Conservation (phyloP, 2,797 vertebrate genomes). For the Sebastolobus altivelis region DNA sequence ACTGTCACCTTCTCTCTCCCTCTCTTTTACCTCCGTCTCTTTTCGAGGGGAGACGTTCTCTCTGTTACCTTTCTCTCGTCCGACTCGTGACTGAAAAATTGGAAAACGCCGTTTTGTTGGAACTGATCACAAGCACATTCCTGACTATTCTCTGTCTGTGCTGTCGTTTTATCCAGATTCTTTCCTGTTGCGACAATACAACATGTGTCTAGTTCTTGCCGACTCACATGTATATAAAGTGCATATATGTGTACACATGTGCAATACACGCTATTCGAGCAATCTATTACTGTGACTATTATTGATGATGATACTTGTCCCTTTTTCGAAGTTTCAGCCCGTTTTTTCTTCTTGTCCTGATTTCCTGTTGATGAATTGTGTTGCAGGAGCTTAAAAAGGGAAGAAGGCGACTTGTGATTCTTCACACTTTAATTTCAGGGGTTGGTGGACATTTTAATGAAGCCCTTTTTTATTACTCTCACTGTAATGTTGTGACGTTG, state of each 20-base stretch:
- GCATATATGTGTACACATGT: conserved; percentile 87
- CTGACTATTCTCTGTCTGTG: conserved; percentile 73
- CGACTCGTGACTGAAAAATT: conserved; percentile 67
- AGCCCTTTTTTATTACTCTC: conserved; percentile 73
- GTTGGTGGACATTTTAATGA: conserved; percentile 73
- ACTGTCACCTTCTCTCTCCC: conserved; percentile 35
- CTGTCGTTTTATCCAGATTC: conserved; percentile 72
- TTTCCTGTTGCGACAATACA: conserved; percentile 77
- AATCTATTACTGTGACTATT: conserved; percentile 89
- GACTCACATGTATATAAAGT: conserved; percentile 86
- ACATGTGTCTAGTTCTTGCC: conserved; percentile 77
- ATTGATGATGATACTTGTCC: conserved; percentile 79
- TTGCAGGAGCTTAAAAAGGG: conserved; percentile 78
- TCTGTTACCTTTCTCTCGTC: conserved; percentile 52
- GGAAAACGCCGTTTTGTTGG: conserved; percentile 60
- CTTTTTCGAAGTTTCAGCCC: conserved; percentile 68
- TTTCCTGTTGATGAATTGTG: conserved; percentile 65
- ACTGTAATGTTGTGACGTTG: conserved; percentile 77
- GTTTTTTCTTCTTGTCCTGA: conserved; percentile 47
- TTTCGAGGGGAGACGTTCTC: conserved; percentile 27
- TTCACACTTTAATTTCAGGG: conserved; percentile 74
- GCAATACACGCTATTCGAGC: conserved; percentile 87
- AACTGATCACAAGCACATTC: conserved; percentile 87
- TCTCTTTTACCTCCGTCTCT: conserved; percentile 43
- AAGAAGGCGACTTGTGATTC: conserved; percentile 70